Evolutionary conservation across 2,113 vertebrate genomes (phyloP).

Genomic region (Equus przewalskii): DNA sequence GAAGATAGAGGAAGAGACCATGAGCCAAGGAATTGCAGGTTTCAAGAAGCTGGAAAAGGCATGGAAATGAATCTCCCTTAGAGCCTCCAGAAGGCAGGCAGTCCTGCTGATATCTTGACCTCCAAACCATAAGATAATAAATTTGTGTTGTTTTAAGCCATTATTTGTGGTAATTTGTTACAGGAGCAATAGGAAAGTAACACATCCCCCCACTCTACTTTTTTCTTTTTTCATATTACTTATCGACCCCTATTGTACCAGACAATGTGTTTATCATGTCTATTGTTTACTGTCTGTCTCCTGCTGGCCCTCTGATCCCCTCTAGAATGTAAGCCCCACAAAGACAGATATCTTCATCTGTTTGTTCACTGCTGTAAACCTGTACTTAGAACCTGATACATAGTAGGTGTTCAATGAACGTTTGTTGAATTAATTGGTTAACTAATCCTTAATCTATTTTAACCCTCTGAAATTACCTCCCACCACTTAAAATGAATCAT

Average conservation of each 20-base stretch:
- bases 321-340: background rate
- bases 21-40: background rate
- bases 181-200: background rate
- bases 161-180: constrained; percentile 22
- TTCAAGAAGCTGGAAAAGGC: background rate
- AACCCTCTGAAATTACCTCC: constrained; percentile 35
- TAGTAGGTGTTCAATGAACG: background rate
- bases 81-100: background rate
- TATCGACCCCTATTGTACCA: background rate
- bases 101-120: background rate
- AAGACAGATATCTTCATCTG: background rate
- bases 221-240: background rate
- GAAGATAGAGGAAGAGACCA: constrained; percentile 1
- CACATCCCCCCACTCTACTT: background rate
- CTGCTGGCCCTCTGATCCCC: background rate
- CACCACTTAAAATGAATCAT: constrained; percentile 8
- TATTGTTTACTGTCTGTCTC: background rate
- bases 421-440: constrained; percentile 45
- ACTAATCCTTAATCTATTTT: constrained; percentile 30
- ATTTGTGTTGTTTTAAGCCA: constrained; percentile 33
- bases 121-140: background rate
- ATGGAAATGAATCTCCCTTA: constrained; percentile 11
- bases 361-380: background rate
- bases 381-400: background rate
- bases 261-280: background rate